These are phyloP conservation scores for Sinotaia quadrata DNA, from an alignment of 2,888 invertebrate genomes.

Conservation along the genomic window DNA sequence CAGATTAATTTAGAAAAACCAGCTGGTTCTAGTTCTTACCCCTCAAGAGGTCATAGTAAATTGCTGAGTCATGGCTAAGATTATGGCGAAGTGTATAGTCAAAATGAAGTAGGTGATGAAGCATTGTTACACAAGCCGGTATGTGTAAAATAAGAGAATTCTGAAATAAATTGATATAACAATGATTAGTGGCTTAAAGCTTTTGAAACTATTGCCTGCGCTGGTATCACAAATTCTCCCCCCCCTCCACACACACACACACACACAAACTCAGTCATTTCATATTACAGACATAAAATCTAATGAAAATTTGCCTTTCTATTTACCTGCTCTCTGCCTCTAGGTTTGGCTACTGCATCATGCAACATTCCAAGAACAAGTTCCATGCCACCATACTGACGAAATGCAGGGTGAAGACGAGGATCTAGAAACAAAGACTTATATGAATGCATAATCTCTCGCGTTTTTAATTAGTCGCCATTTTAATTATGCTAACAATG, in stretches of 20 bases:
- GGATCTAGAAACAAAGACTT: slow-evolving; percentile 55
- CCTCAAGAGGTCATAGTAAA: slow-evolving; percentile 63
- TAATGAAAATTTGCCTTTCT: too few relatives aligned
- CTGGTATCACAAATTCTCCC: too few relatives aligned
- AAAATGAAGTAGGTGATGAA: slow-evolving; percentile 60
- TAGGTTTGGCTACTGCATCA: slow-evolving; percentile 42
- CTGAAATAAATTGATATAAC: slow-evolving; percentile 1
- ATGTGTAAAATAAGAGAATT: slow-evolving; percentile 37
- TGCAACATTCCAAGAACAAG: slow-evolving; percentile 55
- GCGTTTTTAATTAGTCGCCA: too few relatives aligned
- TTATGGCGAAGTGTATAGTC: slow-evolving; percentile 62
- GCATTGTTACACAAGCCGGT: slow-evolving; percentile 60
- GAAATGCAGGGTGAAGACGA: slow-evolving; percentile 60
- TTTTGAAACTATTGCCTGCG: too few relatives aligned
- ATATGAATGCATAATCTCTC: too few relatives aligned
- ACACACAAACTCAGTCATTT: slow-evolving; percentile 9
- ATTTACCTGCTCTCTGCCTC: slow-evolving; percentile 41
- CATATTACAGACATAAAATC: too few relatives aligned
- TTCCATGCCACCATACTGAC: slow-evolving; percentile 59
- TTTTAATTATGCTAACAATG: too few relatives aligned
- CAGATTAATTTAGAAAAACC: too few relatives aligned
- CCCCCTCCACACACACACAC: neutral
- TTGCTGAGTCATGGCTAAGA: slow-evolving; percentile 55
- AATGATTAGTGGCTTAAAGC: too few relatives aligned
- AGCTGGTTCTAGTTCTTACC: too few relatives aligned